Percentiles rank a stretch among this genome's conserved stretches.
Evolutionary conservation across 2,888 invertebrate species (phyloP).

Genomic region (Drymonia ruficornis): DNA sequence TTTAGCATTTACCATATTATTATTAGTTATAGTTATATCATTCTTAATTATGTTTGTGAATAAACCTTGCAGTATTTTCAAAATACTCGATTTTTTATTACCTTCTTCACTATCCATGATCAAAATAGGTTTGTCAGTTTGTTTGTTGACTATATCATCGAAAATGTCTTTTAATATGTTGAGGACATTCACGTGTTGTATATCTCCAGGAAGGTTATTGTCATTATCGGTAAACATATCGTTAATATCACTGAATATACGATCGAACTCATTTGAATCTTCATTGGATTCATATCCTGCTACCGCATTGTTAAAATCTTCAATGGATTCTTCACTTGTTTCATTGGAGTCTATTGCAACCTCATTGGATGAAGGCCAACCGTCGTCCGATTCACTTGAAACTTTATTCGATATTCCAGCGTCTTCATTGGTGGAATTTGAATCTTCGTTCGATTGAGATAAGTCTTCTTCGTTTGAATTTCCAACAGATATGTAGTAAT

Average conservation of each 20-base stretch:
- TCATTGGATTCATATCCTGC: not conserved
- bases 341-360: not conserved
- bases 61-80: constrained; percentile 6
- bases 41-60: constrained; percentile 29
- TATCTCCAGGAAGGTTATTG: not conserved
- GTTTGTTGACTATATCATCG: not conserved
- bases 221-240: constrained; percentile 23
- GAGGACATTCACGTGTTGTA: constrained; percentile 14
- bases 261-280: constrained; percentile 10
- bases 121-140: not conserved
- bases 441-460: no score
- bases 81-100: not conserved
- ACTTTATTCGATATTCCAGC: no score
- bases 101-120: not conserved
- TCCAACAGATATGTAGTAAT: not conserved
- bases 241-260: constrained; percentile 22
- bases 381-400: no score
- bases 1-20: constrained; percentile 13
- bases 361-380: no score
- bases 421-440: not conserved
- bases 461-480: not conserved
- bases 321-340: not conserved
- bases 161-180: constrained; percentile 15
- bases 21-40: constrained; percentile 20
- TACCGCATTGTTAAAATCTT: not conserved